Evolutionary conservation across 2,113 vertebrate species (phyloP).

Genomic region (Nothobranchius kuhntae): DNA sequence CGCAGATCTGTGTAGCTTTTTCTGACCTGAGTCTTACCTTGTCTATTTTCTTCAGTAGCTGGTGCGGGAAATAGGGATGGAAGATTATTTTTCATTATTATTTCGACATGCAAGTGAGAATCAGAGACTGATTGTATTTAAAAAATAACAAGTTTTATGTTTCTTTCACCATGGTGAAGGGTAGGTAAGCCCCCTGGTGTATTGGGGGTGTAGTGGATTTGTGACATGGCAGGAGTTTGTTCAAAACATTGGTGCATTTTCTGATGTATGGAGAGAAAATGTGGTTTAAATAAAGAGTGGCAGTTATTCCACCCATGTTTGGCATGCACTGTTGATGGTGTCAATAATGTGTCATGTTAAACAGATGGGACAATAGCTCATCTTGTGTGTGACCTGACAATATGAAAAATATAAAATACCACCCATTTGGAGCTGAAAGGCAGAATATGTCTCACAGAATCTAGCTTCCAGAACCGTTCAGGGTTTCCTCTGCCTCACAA

Average conservation of each 20-base stretch:
- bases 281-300: conserved; percentile 15
- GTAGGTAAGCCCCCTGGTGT: background rate
- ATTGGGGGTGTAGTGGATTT: background rate
- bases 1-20: too few relatives aligned
- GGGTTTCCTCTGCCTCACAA: conserved; percentile 31
- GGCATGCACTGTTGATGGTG: conserved; percentile 32
- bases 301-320: conserved; percentile 24
- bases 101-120: too few relatives aligned
- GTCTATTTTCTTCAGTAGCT: too few relatives aligned
- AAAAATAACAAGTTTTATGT: too few relatives aligned
- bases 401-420: conserved; percentile 4
- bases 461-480: conserved; percentile 31
- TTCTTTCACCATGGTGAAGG: too few relatives aligned
- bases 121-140: too few relatives aligned
- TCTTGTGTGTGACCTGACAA: conserved; percentile 30
- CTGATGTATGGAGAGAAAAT: conserved; percentile 24
- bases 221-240: background rate
- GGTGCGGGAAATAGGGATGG: too few relatives aligned
- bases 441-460: conserved; percentile 49
- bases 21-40: too few relatives aligned
- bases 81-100: too few relatives aligned
- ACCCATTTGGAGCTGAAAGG: conserved; percentile 12
- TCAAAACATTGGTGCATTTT: background rate
- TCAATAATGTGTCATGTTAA: conserved; percentile 34
- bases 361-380: conserved; percentile 47